These are phyloP conservation scores for Mustelus asterias DNA, from an alignment of 2,113 vertebrate genomes.

Conservation along the genomic window DNA sequence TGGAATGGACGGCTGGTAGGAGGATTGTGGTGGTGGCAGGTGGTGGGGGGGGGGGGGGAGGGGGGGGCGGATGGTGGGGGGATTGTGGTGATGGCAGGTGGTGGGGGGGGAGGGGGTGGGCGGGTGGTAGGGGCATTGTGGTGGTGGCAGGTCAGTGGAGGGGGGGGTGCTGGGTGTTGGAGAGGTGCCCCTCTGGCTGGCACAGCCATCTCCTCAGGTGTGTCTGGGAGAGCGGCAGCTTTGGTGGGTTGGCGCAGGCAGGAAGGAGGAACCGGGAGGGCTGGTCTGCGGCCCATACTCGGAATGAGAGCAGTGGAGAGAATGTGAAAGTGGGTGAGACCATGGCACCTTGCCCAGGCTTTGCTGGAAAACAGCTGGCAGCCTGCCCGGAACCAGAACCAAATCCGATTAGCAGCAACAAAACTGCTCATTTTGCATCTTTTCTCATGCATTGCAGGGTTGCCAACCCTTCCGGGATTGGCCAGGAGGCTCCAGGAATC, in stretches of 20 bases:
- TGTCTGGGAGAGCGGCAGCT: not conserved
- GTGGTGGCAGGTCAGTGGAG: not conserved
- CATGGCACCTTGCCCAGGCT: not conserved
- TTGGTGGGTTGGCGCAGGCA: not conserved
- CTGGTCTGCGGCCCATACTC: not conserved
- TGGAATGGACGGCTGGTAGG: not conserved
- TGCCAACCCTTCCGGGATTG: too few species aligned
- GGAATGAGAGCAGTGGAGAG: not conserved
- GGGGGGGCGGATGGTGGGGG: too few species aligned
- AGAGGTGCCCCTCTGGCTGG: not conserved
- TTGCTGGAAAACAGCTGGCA: slow-evolving; percentile 10
- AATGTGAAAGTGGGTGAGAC: slow-evolving; percentile 27
- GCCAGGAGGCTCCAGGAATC: too few species aligned
- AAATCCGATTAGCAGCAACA: not conserved
- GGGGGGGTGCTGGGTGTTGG: not conserved
- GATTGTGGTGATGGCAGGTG: too few species aligned
- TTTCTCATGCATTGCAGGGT: not conserved
- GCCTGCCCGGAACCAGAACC: not conserved
- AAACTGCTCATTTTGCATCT: not conserved
- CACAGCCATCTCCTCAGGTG: not conserved
- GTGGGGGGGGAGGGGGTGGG: too few species aligned
- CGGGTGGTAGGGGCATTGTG: too few species aligned
- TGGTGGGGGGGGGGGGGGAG: too few species aligned
- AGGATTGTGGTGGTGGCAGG: too few species aligned
- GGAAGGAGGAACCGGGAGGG: not conserved